phyloP scores from a whole-genome alignment of 1,140 invertebrate species.

The Neelides sp. region DNA sequence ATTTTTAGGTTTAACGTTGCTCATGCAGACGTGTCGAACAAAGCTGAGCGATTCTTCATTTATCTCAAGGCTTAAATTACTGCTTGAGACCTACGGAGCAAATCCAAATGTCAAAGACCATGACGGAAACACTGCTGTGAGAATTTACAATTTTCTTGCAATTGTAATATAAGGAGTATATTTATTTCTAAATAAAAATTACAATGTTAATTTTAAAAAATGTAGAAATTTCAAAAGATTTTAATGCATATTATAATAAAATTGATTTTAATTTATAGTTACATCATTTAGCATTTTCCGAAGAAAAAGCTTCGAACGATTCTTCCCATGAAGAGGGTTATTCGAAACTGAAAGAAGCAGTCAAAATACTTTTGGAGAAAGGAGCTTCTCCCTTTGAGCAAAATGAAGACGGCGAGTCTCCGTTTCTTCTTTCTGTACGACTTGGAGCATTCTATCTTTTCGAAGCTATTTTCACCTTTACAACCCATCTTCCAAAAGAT shows the following conservation, averaged over 20 bases:
- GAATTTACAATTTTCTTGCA: slow-evolving; percentile 17
- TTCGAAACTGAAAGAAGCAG: background rate
- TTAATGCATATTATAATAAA: no score
- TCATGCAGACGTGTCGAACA: slow-evolving; percentile 10
- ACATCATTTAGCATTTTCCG: slow-evolving; percentile 12
- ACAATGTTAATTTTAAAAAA: slow-evolving; percentile 1
- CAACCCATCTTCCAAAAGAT: no score
- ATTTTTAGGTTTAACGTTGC: slow-evolving; percentile 15
- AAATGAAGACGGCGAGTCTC: slow-evolving; percentile 8
- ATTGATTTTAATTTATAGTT: slow-evolving; percentile 14
- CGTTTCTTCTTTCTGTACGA: slow-evolving; percentile 6
- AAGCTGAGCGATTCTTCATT: background rate
- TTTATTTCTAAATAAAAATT: slow-evolving; percentile 1
- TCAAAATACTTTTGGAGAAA: slow-evolving; percentile 4
- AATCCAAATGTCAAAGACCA: slow-evolving; percentile 37
- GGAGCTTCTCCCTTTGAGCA: slow-evolving; percentile 3
- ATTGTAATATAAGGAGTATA: background rate
- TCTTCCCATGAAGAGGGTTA: no score
- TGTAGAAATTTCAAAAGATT: no score
- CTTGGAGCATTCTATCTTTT: slow-evolving; percentile 7
- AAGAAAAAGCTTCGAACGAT: background rate
- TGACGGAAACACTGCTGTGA: slow-evolving; percentile 39
- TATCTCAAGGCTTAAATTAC: slow-evolving; percentile 36
- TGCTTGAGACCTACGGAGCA: slow-evolving; percentile 37
- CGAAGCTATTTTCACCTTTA: background rate